Evolutionary conservation across 1,140 invertebrate species (phyloP).

Genomic region (Trachymyrmex cornetzi): DNA sequence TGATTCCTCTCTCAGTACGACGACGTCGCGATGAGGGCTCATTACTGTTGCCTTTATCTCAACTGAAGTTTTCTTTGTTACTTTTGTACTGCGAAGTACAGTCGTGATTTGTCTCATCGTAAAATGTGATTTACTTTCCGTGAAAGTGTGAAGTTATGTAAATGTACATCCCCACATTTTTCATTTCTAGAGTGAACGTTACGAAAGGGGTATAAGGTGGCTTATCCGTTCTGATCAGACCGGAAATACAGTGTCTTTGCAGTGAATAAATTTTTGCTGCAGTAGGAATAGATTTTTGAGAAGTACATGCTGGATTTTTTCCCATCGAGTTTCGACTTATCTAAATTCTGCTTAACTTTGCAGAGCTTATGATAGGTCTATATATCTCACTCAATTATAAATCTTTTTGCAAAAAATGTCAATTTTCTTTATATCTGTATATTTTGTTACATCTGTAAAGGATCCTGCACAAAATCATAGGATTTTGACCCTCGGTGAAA

Average conservation of each 20-base stretch:
- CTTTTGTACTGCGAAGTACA: conserved; percentile 20
- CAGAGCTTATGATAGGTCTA: too few relatives aligned
- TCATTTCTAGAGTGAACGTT: conserved; percentile 18
- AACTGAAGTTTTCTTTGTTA: conserved; percentile 29
- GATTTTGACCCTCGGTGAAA: too few relatives aligned
- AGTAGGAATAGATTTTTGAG: conserved; percentile 1
- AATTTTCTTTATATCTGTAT: too few relatives aligned
- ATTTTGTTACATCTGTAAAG: too few relatives aligned
- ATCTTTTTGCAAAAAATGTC: too few relatives aligned
- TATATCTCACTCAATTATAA: too few relatives aligned
- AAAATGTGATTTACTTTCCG: conserved; percentile 27
- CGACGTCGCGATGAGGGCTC: neutral
- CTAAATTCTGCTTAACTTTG: neutral
- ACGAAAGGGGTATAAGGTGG: neutral
- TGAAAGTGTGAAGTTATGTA: conserved; percentile 26
- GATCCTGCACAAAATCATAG: too few relatives aligned
- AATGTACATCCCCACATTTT: conserved; percentile 23
- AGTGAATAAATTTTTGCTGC: neutral
- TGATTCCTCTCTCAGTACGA: conserved; percentile 40
- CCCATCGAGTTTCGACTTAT: neutral
- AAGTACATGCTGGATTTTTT: neutral
- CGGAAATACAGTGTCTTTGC: neutral
- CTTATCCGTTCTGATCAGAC: conserved; percentile 41
- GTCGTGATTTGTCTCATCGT: neutral
- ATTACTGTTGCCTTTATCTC: conserved; percentile 45